A percentile compares a stretch with the other conserved stretches of the same genome.
phyloP scores from a whole-genome alignment of 2,113 vertebrate species.

The Empidonax traillii region DNA sequence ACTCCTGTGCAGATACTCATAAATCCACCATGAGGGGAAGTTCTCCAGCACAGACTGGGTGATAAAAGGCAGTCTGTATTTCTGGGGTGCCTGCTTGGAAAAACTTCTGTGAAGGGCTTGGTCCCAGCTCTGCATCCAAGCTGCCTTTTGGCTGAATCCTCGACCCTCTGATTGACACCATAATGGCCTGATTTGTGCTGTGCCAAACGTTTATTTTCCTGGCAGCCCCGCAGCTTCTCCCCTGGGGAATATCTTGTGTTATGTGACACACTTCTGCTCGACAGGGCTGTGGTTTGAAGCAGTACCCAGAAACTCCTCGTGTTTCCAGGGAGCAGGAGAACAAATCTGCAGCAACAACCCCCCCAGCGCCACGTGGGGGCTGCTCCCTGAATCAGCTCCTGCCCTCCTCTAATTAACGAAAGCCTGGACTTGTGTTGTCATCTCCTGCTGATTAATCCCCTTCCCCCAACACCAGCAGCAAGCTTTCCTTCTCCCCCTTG shows the following conservation, averaged over 20 bases:
- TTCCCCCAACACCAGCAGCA: background rate
- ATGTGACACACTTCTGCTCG: background rate
- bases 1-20: background rate
- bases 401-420: background rate
- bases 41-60: background rate
- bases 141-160: background rate
- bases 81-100: background rate
- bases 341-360: background rate
- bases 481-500: background rate
- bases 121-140: background rate
- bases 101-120: background rate
- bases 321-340: background rate
- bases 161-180: background rate
- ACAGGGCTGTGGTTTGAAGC: background rate
- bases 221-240: background rate
- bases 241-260: background rate
- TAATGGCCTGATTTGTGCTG: background rate
- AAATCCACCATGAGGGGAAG: background rate
- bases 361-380: background rate
- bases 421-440: background rate
- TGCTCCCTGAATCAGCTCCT: background rate
- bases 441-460: conserved; percentile 32
- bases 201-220: conserved; percentile 15
- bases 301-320: background rate
- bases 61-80: background rate